Evolutionary conservation across 2,888 invertebrate species (phyloP), one percentile per base, ranked within the genome.

Genomic region (Hoplodrina ambigua): DNA sequence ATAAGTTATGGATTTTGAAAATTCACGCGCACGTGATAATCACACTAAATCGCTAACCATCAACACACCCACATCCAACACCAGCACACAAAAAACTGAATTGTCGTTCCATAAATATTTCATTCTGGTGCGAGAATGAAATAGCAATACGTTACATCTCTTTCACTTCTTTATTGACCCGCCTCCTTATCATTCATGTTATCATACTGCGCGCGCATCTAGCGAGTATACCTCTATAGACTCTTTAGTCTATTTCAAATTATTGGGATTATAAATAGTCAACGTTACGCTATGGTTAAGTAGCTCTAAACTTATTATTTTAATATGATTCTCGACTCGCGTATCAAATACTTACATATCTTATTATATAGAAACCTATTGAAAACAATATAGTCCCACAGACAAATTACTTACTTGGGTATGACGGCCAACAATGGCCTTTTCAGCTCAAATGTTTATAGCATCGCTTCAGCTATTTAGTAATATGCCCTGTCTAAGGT

Each of bases 81-180:
- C 85, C 76, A 83, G 73, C 86, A 85, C 81, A 87, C 84, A 90
- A 88, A 91, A 91, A 91, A 94, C 94, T 94, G 89, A 71, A 78
- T 87, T 73, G 72, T 67, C 75, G 69, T 77, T 75, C 46, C 46
- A 46, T 17, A 17, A 46, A 46, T 46, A 46, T 46, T 72, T 66
- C 74, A 80, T 81, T 81, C 77, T 75, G 70, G 55, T 75, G 81
- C 69, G 10, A 37, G 82, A 89, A 78, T 69, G 87, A 85, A 88
- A 89, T 57, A 87, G 86, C 83, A 69, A 81, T 86, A 91, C 87
- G 2, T 76, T 84, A 63, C 78, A 55, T 93, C 92, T 90, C 89
- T 87, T 33, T 92, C 87, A 60, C 52, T 76, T 78, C 77, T 71
- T 78, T 94, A 94, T 94, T 91, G 94, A 94, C 90, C 92, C 86